Evolutionary conservation across 2,113 vertebrate genomes (phyloP).

Genomic region (Hyaena hyaena): DNA sequence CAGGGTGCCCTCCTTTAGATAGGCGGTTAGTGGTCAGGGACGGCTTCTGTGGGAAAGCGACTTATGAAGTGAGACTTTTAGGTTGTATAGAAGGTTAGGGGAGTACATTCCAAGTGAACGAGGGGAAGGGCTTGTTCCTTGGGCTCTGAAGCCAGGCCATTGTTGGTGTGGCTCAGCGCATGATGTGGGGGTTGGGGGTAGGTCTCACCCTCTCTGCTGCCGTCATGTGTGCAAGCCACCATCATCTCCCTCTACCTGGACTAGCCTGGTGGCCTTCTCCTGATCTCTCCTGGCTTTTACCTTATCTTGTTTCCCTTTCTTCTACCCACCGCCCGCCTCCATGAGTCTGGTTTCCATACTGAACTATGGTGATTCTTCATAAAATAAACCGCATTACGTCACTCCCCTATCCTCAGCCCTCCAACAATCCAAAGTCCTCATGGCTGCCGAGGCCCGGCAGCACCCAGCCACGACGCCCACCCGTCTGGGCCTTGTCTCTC

Average conservation of each 20-base stretch:
- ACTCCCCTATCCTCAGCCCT: background rate
- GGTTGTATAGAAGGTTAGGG: background rate
- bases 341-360: background rate
- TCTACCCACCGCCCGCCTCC: fast-evolving
- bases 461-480: background rate
- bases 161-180: too few species aligned
- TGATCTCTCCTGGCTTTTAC: background rate
- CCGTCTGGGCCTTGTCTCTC: background rate
- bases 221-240: fast-evolving
- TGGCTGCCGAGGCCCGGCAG: background rate
- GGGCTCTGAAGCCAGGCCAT: background rate
- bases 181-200: background rate
- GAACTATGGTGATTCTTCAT: background rate
- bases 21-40: background rate
- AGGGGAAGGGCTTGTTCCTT: background rate
- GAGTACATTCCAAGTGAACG: background rate
- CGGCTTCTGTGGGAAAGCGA: background rate
- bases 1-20: background rate
- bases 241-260: background rate
- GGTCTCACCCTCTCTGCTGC: background rate
- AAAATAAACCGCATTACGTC: background rate
- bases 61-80: background rate
- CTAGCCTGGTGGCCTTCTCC: background rate
- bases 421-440: background rate
- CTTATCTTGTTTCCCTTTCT: background rate